Base-by-base conservation (phyloP, 2,797 vertebrate species). In the Tokudaia muenninki region DNA sequence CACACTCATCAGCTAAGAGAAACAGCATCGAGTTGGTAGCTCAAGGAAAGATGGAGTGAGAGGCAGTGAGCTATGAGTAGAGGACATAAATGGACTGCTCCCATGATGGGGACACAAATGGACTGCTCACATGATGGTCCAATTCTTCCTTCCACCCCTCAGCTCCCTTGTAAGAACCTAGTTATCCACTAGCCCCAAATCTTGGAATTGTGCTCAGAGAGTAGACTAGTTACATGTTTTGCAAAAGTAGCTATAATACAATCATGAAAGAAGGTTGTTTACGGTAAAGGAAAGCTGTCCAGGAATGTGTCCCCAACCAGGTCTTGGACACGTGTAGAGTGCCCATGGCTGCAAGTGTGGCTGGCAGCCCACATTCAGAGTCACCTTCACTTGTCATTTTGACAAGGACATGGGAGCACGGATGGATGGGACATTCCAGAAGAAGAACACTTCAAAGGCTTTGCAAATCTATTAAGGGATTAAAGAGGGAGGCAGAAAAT, bases 401-500 rank as follows among this genome's bases (percentile, higher is more conserved):
- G 94, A 90, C 81, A 96, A 91, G 44, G 80, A 78, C 91, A 57
- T 3, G 26, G 74, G 86, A 94, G 74, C 91, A 79, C 0, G 70
- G 67, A 59, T 59, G 81, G 90, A 72, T 59, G 55, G 59, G 82
- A 63, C 94, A 95, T 59, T 92, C 37, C 86, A 92, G 92, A 91
- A 55, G 84, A 95, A 65, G 22, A 74, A 57, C 70, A 75, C 77
- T 81, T 88, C 55, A 92, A 52, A 90, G 78, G 92, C 55, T 31
- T 78, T 67, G 74, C 65, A 70, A 82, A 74, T 67, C 81, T 91
- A n/a, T 63, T 77, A 89, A 13, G 52, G 78, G 52, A 72, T 47
- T 77, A 47, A 93, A 80, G 65, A n/a, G 61, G 57, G 75, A 91
- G 50, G 17, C 77, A 97, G 91, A 87, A 92, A 88, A 95, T 16